These are phyloP conservation scores for Mesitornis unicolor DNA, from an alignment of 2,113 vertebrate species.

Conservation along the genomic window DNA sequence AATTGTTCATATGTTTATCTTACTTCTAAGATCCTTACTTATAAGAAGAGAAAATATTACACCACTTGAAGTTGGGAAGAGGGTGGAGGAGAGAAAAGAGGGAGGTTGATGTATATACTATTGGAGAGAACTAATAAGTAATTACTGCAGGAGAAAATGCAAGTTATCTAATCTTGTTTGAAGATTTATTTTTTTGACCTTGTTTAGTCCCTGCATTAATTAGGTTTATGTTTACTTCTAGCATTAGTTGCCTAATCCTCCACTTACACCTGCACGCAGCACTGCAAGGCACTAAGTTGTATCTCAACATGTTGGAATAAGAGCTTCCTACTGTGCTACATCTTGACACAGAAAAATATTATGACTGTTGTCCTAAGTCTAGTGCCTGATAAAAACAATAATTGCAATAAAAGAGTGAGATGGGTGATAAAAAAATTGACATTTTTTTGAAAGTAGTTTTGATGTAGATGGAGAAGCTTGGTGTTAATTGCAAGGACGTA, in stretches of 20 bases:
- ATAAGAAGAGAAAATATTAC: neutral
- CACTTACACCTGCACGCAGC: neutral
- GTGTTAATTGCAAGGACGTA: neutral
- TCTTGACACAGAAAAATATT: neutral
- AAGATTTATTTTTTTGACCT: slow-evolving; percentile 17
- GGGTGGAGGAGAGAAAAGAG: neutral
- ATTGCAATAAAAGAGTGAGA: neutral
- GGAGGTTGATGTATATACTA: neutral
- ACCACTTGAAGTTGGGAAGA: neutral
- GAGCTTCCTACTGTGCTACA: neutral
- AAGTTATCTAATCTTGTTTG: neutral
- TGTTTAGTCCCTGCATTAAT: neutral
- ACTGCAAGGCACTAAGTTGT: neutral
- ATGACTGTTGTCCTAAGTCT: neutral
- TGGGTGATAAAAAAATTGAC: neutral
- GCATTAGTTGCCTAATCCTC: neutral
- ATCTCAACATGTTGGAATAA: neutral
- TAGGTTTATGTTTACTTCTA: slow-evolving; percentile 6
- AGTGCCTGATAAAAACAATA: neutral
- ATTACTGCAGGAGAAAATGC: neutral
- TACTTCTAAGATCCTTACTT: neutral
- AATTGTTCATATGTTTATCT: neutral
- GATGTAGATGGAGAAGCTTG: neutral
- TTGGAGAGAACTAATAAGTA: neutral
- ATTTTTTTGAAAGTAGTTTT: neutral